phyloP scores from a whole-genome alignment of 1,140 invertebrate genomes.

The Bursaphelenchus mucronatus region DNA sequence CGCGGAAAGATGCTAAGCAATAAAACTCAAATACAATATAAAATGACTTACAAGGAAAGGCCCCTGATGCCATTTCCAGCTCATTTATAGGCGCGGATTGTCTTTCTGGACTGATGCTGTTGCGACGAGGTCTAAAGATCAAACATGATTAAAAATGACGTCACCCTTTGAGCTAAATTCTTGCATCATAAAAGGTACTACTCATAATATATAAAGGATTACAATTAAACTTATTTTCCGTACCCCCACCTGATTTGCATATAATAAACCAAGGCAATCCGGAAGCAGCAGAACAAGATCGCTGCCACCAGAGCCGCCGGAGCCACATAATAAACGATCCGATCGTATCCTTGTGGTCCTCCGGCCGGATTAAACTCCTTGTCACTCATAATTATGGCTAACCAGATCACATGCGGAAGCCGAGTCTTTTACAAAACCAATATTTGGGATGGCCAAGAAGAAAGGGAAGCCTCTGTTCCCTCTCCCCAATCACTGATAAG shows the following conservation, averaged over 20 bases:
- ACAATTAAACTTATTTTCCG: background rate
- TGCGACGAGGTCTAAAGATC: too few species aligned
- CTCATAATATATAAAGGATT: background rate
- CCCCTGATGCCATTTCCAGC: background rate
- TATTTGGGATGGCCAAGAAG: too few species aligned
- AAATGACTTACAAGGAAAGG: background rate
- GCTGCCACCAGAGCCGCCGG: conserved; percentile 14
- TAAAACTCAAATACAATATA: conserved; percentile 8
- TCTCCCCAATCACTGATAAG: too few species aligned
- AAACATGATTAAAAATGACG: too few species aligned
- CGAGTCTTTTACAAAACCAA: background rate
- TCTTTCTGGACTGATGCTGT: too few species aligned
- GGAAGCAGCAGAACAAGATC: conserved; percentile 23
- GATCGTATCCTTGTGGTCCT: conserved; percentile 1
- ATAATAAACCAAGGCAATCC: conserved; percentile 22
- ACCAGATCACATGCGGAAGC: background rate
- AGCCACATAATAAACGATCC: conserved; percentile 24
- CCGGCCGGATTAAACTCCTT: background rate
- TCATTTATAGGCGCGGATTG: background rate
- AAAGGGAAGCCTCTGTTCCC: too few species aligned
- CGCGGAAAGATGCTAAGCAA: conserved; percentile 6
- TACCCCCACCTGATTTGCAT: conserved; percentile 13
- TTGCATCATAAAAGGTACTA: conserved; percentile 3
- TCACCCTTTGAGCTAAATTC: background rate
- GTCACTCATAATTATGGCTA: background rate